Evolutionary conservation across 2,113 vertebrate species (phyloP).

Genomic region (Atherinomorus stipes): DNA sequence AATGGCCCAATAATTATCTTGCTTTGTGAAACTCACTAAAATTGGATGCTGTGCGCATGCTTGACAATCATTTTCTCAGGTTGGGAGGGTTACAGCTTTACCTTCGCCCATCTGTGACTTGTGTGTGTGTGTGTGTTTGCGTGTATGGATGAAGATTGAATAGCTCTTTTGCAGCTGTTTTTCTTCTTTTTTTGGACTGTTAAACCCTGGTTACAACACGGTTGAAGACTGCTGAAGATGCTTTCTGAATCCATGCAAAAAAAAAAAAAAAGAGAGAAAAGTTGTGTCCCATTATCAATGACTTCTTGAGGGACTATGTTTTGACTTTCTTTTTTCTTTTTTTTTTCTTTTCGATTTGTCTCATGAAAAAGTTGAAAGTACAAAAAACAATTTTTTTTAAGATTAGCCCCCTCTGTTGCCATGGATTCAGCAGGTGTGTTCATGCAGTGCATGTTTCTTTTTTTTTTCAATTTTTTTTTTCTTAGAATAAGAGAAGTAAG

Average conservation of each 20-base stretch:
- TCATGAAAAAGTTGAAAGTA: too few relatives aligned
- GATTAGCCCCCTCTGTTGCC: not conserved
- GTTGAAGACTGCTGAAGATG: constrained; percentile 61
- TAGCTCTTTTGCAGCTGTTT: constrained; percentile 55
- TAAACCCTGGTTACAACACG: constrained; percentile 44
- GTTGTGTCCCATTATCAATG: not conserved
- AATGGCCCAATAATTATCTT: constrained; percentile 26
- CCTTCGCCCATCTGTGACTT: constrained; percentile 60
- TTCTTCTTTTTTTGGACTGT: constrained; percentile 4
- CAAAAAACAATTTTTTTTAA: not conserved
- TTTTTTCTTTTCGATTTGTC: not conserved
- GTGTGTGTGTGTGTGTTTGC: constrained; percentile 3
- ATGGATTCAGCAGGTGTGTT: constrained; percentile 69
- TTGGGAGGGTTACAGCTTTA: constrained; percentile 76
- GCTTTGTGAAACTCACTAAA: constrained; percentile 52
- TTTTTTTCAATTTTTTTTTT: constrained; percentile 32
- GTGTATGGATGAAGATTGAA: constrained; percentile 23
- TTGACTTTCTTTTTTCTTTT: not conserved
- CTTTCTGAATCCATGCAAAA: constrained; percentile 67
- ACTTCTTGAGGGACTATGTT: not conserved
- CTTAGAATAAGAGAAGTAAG: constrained; percentile 52
- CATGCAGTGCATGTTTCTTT: constrained; percentile 59
- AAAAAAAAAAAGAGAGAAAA: not conserved
- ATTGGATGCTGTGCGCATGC: constrained; percentile 78
- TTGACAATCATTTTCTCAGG: constrained; percentile 84